Evolutionary conservation across 2,888 invertebrate genomes (phyloP), one percentile per base, ranked within the genome.

Genomic region (Clistopyga incitator): DNA sequence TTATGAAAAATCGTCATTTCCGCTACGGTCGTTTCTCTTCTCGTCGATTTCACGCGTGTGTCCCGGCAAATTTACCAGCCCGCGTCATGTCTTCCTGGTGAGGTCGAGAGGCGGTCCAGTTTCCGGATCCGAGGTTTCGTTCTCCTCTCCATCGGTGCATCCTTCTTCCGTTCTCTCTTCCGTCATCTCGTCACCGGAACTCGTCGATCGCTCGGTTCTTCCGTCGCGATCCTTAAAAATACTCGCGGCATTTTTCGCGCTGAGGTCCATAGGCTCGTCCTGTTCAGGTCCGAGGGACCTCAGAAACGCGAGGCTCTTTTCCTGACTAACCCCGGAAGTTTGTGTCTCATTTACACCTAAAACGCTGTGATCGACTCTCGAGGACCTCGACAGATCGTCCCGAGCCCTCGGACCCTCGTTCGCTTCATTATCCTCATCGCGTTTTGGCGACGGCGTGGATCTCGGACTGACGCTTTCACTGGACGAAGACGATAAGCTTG

Each of bases 261-360:
- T 97, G 86, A 97, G 93, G 90, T 97, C 97, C 93, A 97, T 97
- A 2, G 97, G 97, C 89, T 96, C 96, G 85, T 97, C 97, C 91
- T 97, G 97, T 8, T 94, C 93, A 0, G 94, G 94, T 4, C 93
- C 93, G 11, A 93, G 86, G 0, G 92, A 91, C 59, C 91, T 89
- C 15, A 93, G 86, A 64, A 91, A 91, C 38, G 92, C 93, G 18
- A 93, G 59, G 52, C 92, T 92, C 83, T 92, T 90, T 80, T 91
- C 91, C 13, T 79, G 75, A 61, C 75, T 71, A 0, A 45, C 64
- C 23, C 79, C 85, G 1, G 78, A 29, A n/a, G 68, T 42, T 38
- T 54, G 76, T 6, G 59, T 4, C 0, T 47, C 67, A 47, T 25
- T 61, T 2, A 50, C 38, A 8, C 13, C 67, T 45, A 20, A 23